Percentiles rank a stretch among this genome's conserved stretches.
phyloP scores from a whole-genome alignment of 2,113 vertebrate genomes.

The Dipodomys stephensi region DNA sequence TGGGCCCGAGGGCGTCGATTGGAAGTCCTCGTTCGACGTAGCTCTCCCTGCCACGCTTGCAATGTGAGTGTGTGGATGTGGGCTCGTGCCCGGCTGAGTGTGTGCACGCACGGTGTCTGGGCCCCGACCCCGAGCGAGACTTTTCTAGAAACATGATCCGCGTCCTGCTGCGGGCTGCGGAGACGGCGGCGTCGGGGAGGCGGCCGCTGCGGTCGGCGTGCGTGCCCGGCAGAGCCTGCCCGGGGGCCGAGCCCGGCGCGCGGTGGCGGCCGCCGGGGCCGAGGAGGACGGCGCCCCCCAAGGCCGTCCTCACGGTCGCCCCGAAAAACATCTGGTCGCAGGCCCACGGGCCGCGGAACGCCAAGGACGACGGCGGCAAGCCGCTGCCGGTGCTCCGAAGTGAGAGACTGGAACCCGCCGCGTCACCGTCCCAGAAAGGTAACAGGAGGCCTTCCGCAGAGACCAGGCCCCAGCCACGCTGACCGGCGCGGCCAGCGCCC shows the following conservation, averaged over 20 bases:
- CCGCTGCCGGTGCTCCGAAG: constrained; percentile 83
- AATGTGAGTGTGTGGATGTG: neutral
- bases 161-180: constrained; percentile 59
- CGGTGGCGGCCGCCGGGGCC: constrained; percentile 1
- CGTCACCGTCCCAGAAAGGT: constrained; percentile 92
- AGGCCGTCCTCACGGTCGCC: neutral
- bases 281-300: neutral
- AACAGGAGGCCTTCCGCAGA: neutral
- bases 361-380: constrained; percentile 63
- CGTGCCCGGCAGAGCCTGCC: neutral
- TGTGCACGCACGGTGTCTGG: neutral
- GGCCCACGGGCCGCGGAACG: constrained; percentile 40
- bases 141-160: constrained; percentile 76
- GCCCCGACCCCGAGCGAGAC: too few relatives aligned
- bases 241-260: neutral
- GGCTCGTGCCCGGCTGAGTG: neutral
- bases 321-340: constrained; percentile 75
- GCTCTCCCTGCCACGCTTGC: neutral
- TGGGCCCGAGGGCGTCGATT: neutral
- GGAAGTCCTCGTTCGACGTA: neutral
- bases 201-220: neutral
- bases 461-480: neutral
- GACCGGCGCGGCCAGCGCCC: neutral
- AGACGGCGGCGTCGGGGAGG: constrained; percentile 13
- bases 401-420: constrained; percentile 70